Conservation (phyloP, 1,140 invertebrate genomes). For the Zaprionus gabonicus region DNA sequence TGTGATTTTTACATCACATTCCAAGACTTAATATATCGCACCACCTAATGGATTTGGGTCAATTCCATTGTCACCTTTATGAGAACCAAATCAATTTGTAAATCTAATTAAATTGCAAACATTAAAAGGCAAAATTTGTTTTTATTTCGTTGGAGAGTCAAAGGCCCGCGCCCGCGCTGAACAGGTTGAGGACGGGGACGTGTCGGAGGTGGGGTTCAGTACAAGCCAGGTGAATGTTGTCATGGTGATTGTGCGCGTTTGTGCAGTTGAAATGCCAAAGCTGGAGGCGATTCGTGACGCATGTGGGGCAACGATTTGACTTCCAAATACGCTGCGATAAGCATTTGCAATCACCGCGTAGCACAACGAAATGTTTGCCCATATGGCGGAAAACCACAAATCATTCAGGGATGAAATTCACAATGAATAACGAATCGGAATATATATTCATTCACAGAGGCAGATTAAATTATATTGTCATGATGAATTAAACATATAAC, state of each 20-base stretch:
- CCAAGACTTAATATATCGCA: conserved; percentile 42
- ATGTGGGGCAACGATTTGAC: conserved; percentile 46
- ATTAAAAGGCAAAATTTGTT: background rate
- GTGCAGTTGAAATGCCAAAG: conserved; percentile 40
- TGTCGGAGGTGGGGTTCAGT: background rate
- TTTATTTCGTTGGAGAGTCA: background rate
- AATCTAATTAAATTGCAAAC: conserved; percentile 38
- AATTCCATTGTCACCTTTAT: conserved; percentile 35
- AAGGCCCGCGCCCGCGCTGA: background rate
- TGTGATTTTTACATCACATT: conserved; percentile 38
- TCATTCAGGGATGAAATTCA: background rate
- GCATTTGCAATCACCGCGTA: conserved; percentile 30
- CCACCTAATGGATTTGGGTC: conserved; percentile 20
- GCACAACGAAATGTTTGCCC: background rate
- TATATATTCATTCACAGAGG: background rate
- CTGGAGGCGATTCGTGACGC: conserved; percentile 30
- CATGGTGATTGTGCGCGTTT: conserved; percentile 45
- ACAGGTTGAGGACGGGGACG: background rate
- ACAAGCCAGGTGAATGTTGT: conserved; percentile 2
- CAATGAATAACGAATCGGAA: background rate
- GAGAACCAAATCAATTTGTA: conserved; percentile 33
- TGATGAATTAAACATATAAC: background rate
- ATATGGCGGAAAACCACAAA: background rate
- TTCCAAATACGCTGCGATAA: conserved; percentile 66
- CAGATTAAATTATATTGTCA: background rate